A percentile compares a stretch with the other conserved stretches of the same genome.
phyloP scores from a whole-genome alignment of 2,888 invertebrate species.

The Hybos culiciformis region DNA sequence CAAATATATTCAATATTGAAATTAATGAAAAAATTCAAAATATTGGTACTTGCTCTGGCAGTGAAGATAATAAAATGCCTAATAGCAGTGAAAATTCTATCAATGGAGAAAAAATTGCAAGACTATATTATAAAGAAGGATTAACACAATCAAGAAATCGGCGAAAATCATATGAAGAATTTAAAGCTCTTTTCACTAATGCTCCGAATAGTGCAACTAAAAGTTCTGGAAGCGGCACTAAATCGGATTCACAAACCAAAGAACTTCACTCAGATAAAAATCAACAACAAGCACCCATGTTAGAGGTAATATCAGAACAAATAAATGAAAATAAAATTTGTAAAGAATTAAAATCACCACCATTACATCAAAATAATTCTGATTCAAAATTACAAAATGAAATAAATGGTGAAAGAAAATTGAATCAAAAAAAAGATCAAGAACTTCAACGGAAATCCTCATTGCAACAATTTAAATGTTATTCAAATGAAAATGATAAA shows the following conservation, averaged over 20 bases:
- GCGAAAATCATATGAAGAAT: constrained; percentile 36
- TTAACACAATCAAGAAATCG: constrained; percentile 34
- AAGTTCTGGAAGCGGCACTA: constrained; percentile 7
- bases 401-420: constrained; percentile 13
- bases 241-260: background rate
- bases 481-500: constrained; percentile 27
- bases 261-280: background rate
- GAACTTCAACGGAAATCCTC: background rate
- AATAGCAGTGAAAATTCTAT: background rate
- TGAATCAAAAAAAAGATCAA: too few species aligned
- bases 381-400: constrained; percentile 7
- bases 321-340: constrained; percentile 15
- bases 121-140: constrained; percentile 33
- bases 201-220: constrained; percentile 4
- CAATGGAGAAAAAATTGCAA: constrained; percentile 26
- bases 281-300: background rate
- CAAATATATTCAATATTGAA: background rate
- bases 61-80: constrained; percentile 1
- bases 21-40: background rate
- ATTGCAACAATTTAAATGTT: constrained; percentile 12
- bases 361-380: constrained; percentile 1
- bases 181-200: constrained; percentile 30
- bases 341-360: constrained; percentile 9
- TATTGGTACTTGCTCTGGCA: background rate
- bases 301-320: constrained; percentile 30